Evolutionary conservation across 2,113 vertebrate species (phyloP), one percentile per base, ranked within the genome.

Genomic region (Xiphophorus hellerii): DNA sequence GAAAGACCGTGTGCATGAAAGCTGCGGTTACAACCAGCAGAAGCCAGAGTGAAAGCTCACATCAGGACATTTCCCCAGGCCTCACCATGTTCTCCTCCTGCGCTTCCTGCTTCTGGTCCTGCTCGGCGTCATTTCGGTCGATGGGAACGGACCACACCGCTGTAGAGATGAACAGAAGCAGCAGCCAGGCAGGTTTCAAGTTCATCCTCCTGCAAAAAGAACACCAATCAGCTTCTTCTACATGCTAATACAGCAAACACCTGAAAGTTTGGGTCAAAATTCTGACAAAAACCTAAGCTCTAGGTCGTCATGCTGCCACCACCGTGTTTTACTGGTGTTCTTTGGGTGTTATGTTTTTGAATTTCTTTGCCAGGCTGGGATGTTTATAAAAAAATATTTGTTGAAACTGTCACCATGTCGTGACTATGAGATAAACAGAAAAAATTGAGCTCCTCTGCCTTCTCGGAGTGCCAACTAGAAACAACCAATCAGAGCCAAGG

Each of bases 61-160:
- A 20, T 44, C 20, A 65, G 2, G n/a, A 13, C 13, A 27, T 20
- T 31, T 54, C 0, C 30, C 35, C 22, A 22, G 12, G 10, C 3
- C 4, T 71, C 83, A 95, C 94, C 89, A 74, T 84, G 54, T 84
- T 94, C 48, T 95, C 95, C 65, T 95, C 94, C 30, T 44, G 88
- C 29, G 74, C 91, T 8, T 92, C 91, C 29, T 94, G 89, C 72
- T 85, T 90, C 0, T 64, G 73, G 35, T 92, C 90, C 35, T 81
- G 84, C 17, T 77, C 73, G 5, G 48, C 84, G n/a, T 10, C 84
- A 69, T 90, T 90, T 66, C 92, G 92, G 29, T 95, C 92, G 22
- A 95, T 92, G 0, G 95, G 95, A 39, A 95, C 90, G 0, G 93
- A 89, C 82, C 78, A 78, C 39, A 91, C 93, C 27, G 54, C 80